Evolutionary conservation across 2,888 invertebrate species (phyloP).

Genomic region (Carpatolechia fugitivella): DNA sequence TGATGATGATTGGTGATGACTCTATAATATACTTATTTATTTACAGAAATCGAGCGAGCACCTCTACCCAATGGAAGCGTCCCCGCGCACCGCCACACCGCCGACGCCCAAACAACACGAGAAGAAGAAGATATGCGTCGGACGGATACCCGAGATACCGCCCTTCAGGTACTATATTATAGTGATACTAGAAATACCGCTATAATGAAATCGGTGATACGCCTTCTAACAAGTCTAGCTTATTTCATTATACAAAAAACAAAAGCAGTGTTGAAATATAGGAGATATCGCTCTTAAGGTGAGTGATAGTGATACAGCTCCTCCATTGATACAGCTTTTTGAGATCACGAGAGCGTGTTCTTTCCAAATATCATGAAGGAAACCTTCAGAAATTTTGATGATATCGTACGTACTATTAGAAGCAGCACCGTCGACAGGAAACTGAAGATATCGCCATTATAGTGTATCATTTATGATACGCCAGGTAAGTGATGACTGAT

Average conservation of each 20-base stretch:
- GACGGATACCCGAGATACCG: slow-evolving; percentile 75
- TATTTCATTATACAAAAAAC: not conserved
- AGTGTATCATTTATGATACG: too few relatives aligned
- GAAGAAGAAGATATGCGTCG: slow-evolving; percentile 58
- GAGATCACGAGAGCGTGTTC: too few relatives aligned
- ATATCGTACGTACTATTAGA: too few relatives aligned
- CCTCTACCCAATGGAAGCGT: slow-evolving; percentile 35
- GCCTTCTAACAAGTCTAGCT: not conserved
- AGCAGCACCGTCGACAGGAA: too few relatives aligned
- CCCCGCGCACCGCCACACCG: slow-evolving; percentile 51
- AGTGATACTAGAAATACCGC: slow-evolving; percentile 30
- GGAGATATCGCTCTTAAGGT: too few relatives aligned
- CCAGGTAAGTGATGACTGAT: too few relatives aligned
- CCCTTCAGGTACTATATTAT: slow-evolving; percentile 74
- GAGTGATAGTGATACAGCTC: too few relatives aligned
- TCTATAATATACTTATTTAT: not conserved
- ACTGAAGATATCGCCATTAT: too few relatives aligned
- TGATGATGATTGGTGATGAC: not conserved
- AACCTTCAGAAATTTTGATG: too few relatives aligned
- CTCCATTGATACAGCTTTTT: too few relatives aligned
- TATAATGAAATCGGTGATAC: not conserved
- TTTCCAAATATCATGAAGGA: too few relatives aligned
- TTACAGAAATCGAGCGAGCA: slow-evolving; percentile 2
- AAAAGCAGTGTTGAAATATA: too few relatives aligned
- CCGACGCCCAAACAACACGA: slow-evolving; percentile 54